A percentile compares a stretch with the other conserved stretches of the same genome.
These are phyloP conservation scores for Tipula confusa DNA, from an alignment of 2,888 invertebrate species.

Conservation along the genomic window DNA sequence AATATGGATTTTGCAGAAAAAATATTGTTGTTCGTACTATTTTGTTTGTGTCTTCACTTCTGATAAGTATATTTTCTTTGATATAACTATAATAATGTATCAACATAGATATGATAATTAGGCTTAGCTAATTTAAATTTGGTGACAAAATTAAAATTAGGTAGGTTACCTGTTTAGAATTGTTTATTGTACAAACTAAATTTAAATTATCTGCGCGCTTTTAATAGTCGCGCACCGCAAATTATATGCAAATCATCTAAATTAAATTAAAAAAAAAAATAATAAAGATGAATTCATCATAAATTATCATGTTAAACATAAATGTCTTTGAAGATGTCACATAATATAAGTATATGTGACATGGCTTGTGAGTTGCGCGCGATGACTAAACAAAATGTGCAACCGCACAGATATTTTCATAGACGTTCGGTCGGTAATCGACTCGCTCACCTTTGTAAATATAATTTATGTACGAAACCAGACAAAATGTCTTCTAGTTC, in stretches of 20 bases:
- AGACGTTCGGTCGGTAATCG: background rate
- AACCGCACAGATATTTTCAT: background rate
- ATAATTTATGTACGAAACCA: background rate
- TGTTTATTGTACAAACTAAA: background rate
- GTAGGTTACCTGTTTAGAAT: background rate
- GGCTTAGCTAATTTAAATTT: background rate
- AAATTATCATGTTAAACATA: background rate
- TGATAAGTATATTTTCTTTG: too few species aligned
- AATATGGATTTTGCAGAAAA: too few species aligned
- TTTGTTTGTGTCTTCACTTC: too few species aligned
- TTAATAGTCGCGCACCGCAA: background rate
- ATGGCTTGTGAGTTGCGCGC: background rate
- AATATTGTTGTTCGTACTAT: too few species aligned
- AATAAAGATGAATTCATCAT: background rate
- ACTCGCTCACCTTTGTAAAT: background rate
- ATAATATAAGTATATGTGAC: background rate
- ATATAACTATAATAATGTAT: too few species aligned
- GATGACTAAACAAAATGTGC: background rate
- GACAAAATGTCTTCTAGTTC: slow-evolving; percentile 6
- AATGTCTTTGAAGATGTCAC: slow-evolving; percentile 3
- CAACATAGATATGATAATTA: background rate
- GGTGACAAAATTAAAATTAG: slow-evolving; percentile 3
- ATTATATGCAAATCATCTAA: background rate
- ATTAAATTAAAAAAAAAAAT: background rate
- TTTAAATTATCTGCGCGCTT: background rate